These are phyloP conservation scores for Episyrphus balteatus DNA, from an alignment of 1,140 invertebrate species.

Conservation along the genomic window DNA sequence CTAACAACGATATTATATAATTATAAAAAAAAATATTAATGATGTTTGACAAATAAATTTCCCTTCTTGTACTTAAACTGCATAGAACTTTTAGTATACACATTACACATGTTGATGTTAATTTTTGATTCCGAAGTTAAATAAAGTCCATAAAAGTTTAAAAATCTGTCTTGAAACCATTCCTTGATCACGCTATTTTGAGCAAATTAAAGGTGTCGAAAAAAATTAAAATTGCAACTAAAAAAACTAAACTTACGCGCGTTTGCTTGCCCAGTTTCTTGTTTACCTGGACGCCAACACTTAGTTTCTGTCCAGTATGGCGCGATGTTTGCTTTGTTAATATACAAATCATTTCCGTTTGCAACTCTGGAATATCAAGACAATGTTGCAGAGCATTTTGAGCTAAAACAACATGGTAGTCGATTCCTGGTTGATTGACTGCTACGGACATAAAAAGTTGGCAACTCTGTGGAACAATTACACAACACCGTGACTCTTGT, in stretches of 20 bases:
- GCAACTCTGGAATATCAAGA: slow-evolving; percentile 76
- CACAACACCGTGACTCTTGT: not conserved
- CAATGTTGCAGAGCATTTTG: slow-evolving; percentile 89
- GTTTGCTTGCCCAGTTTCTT: slow-evolving; percentile 40
- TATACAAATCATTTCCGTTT: slow-evolving; percentile 83
- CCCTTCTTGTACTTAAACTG: too few species aligned
- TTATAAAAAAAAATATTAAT: too few species aligned
- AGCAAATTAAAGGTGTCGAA: slow-evolving; percentile 6
- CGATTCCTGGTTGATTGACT: slow-evolving; percentile 87
- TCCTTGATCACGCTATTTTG: too few species aligned
- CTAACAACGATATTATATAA: too few species aligned
- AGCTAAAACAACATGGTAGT: slow-evolving; percentile 89
- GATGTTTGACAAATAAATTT: too few species aligned
- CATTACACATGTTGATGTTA: too few species aligned
- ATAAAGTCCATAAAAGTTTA: too few species aligned
- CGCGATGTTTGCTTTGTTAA: slow-evolving; percentile 86
- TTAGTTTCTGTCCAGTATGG: slow-evolving; percentile 68
- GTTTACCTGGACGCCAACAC: slow-evolving; percentile 77
- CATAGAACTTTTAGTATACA: too few species aligned
- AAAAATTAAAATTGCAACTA: slow-evolving; percentile 44
- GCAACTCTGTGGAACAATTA: slow-evolving; percentile 57
- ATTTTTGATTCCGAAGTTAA: too few species aligned
- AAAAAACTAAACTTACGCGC: slow-evolving; percentile 46
- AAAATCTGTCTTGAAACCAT: too few species aligned
- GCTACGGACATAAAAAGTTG: slow-evolving; percentile 90